Evolutionary conservation across 1,140 invertebrate species (phyloP).

Genomic region (Alviniconcha marisindica): DNA sequence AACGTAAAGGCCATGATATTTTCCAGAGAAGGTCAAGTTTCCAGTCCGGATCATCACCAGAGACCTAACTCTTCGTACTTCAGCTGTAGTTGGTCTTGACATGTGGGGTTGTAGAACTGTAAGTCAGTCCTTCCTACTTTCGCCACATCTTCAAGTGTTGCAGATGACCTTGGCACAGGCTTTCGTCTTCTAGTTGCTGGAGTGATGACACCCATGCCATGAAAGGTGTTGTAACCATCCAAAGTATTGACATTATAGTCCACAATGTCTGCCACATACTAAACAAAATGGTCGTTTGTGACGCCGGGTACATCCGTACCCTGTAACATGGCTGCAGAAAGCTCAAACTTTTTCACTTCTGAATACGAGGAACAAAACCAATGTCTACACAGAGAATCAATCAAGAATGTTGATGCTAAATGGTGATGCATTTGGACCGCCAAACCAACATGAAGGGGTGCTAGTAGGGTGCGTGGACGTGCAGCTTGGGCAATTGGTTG

Average conservation of each 20-base stretch:
- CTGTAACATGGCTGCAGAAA: slow-evolving; percentile 22
- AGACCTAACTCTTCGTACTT: not conserved
- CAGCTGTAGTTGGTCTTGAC: not conserved
- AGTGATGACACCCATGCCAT: slow-evolving; percentile 66
- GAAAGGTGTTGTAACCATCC: slow-evolving; percentile 64
- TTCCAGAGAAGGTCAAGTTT: slow-evolving; percentile 46
- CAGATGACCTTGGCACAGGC: slow-evolving; percentile 36
- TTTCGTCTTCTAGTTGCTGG: slow-evolving; percentile 52
- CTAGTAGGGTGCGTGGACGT: slow-evolving; percentile 53
- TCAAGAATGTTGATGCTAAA: slow-evolving; percentile 56
- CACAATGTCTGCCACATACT: slow-evolving; percentile 65
- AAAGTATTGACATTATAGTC: slow-evolving; percentile 61
- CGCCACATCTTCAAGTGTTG: slow-evolving; percentile 30
- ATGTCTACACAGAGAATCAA: slow-evolving; percentile 49
- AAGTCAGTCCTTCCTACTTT: slow-evolving; percentile 45
- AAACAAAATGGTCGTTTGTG: slow-evolving; percentile 39
- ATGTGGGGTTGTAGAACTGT: slow-evolving; percentile 32
- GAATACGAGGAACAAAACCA: slow-evolving; percentile 59
- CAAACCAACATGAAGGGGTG: slow-evolving; percentile 58
- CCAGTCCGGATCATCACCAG: not conserved
- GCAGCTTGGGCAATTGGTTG: slow-evolving; percentile 60
- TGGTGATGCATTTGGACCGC: slow-evolving; percentile 59
- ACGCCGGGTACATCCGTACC: not conserved
- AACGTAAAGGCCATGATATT: slow-evolving; percentile 19
- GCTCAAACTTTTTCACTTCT: slow-evolving; percentile 52